Base-by-base conservation (phyloP, 2,113 vertebrate genomes). In the Sorex fumeus region DNA sequence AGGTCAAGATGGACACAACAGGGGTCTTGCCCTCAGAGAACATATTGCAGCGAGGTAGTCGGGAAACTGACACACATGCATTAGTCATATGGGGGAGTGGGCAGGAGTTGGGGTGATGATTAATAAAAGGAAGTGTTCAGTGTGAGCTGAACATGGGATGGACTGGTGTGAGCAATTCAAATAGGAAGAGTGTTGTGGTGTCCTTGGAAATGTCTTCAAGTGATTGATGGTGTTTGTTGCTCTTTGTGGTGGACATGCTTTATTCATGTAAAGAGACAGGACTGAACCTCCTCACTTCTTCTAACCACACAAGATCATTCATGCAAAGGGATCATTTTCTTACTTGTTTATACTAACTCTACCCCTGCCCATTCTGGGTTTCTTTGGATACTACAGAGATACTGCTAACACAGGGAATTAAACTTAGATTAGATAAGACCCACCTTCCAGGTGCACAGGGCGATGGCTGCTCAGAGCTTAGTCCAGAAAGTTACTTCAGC, bases 401-500 rank as follows among this genome's bases (percentile, higher is more conserved):
- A 67, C 80, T 76, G 28, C 30, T 71, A 64, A 76, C 45, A 67
- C 28, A 86, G 45, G 71, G 7, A 77, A 43, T 87, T 67, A 34
- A 60, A 69, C 60, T 62, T 80, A 32, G 64, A 23, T 85, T n/a
- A n/a, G 47, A 43, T 88, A 57, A 88, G 81, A 88, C 53, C 23
- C 62, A 53, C n/a, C 71, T 27, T 28, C 71, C 21, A n/a, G 19
- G 3, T 6, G 2, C 4, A 11, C 25, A n/a, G 18, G 6, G 4
- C 57, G 1, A 1, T 45, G 80, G 32, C 43, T 47, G 40, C 72
- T 75, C 28, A 53, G 43, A 40, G 69, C n/a, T 43, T 13, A 66
- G 36, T 82, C 28, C 3, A 5, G 23, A 67, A 43, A 64, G 5
- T 53, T 19, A 9, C n/a, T 45, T 90, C 25, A 9, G 69, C 19